Evolutionary conservation across 1,140 invertebrate species (phyloP), one percentile per base, ranked within the genome.

Genomic region (Anagrus nilaparvatae): DNA sequence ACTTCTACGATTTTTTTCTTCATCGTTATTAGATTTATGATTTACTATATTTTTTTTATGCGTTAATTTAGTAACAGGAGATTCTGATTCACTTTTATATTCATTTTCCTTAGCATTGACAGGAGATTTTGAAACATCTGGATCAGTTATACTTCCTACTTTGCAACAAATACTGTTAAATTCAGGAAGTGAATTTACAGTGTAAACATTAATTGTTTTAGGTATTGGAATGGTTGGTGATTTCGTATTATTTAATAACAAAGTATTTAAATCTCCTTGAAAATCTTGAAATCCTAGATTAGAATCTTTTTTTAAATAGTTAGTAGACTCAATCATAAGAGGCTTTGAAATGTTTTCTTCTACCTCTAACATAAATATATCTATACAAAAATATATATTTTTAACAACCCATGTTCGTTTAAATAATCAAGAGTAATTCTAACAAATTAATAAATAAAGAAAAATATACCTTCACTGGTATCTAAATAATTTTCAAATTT

Each of bases 171-270:
- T 78, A 51, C 72, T 72, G 40, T 61, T 73, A 6, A 78, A 62
- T 34, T 77, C 71, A 25, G 64, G 67, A 14, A 60, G 58, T 47
- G 44, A 65, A 55, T 56, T 73, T 43, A 51, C 44, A 45, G 53
- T 43, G 14, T 45, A 21, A 56, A 60, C 50, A 63, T 72, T 42
- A 49, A 64, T 54, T 48, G 59, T 33, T 28, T 60, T 61, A 6
- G 76, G 76, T 38, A 78, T 78, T 14, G 73, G 70, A 48, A 79
- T 79, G 7, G 72, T 74, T 21, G 76, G 75, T 0, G 76, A 77
- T 42, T 65, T 70, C 3, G 71, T 21, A 0, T 47, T 54, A 19
- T 53, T 54, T 1, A 53, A 48, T 3, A 60, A 54, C 0, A 54
- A 56, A 18, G 42, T 46, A 39, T 59, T 60, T 35, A 29, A 29